Evolutionary conservation across 2,888 invertebrate species (phyloP).

Genomic region (Nudaria mundana): DNA sequence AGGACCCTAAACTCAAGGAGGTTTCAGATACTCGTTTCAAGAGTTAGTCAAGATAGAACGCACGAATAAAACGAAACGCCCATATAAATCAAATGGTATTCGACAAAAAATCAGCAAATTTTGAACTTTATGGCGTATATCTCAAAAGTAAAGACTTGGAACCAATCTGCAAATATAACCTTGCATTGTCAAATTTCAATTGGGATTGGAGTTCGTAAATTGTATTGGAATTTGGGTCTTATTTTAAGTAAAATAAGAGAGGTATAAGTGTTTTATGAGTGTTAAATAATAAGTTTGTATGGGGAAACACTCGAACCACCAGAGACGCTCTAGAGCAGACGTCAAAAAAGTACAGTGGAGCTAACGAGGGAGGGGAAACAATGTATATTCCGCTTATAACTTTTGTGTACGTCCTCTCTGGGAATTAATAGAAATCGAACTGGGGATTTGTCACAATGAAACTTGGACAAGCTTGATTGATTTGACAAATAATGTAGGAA

Average conservation of each 20-base stretch:
- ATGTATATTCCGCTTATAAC: slow-evolving; percentile 59
- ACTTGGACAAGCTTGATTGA: slow-evolving; percentile 32
- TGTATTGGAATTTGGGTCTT: slow-evolving; percentile 42
- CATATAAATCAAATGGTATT: slow-evolving; percentile 31
- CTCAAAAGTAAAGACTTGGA: slow-evolving; percentile 37
- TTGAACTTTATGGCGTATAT: slow-evolving; percentile 39
- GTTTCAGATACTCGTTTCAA: slow-evolving; percentile 61
- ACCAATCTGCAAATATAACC: slow-evolving; percentile 42
- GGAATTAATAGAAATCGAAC: slow-evolving; percentile 49
- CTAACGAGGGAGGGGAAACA: slow-evolving; percentile 69
- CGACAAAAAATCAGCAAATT: slow-evolving; percentile 33
- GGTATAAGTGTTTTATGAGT: slow-evolving; percentile 24
- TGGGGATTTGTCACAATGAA: slow-evolving; percentile 34
- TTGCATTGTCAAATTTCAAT: slow-evolving; percentile 38
- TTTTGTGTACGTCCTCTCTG: slow-evolving; percentile 38
- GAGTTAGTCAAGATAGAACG: slow-evolving; percentile 54
- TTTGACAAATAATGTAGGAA: slow-evolving; percentile 24
- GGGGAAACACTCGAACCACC: slow-evolving; percentile 60
- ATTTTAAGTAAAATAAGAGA: slow-evolving; percentile 34
- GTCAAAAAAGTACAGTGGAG: slow-evolving; percentile 71
- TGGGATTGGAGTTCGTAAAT: slow-evolving; percentile 20
- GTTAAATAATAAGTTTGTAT: slow-evolving; percentile 39
- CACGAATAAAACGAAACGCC: slow-evolving; percentile 48
- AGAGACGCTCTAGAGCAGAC: slow-evolving; percentile 67
- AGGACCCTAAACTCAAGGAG: slow-evolving; percentile 44